phyloP scores from a whole-genome alignment of 1,140 invertebrate species.

The Drosophila sulfurigaster region DNA sequence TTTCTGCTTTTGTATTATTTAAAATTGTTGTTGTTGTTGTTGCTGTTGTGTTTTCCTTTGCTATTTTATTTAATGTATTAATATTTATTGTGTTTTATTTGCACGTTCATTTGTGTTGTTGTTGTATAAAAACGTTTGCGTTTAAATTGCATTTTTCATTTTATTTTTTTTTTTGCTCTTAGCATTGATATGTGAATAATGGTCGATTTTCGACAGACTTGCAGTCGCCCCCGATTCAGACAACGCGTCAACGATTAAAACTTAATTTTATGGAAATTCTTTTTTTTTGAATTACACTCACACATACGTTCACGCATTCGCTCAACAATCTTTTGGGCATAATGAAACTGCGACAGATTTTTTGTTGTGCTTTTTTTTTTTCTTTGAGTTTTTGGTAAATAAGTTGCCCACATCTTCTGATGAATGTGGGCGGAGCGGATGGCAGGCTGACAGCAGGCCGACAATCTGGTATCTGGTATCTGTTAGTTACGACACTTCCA shows the following conservation, averaged over 20 bases:
- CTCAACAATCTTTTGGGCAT: conserved; percentile 45
- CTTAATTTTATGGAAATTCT: conserved; percentile 45
- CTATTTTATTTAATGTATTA: conserved; percentile 59
- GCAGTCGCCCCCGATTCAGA: conserved; percentile 61
- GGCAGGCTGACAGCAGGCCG: conserved; percentile 32
- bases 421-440: conserved; percentile 63
- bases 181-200: conserved; percentile 35
- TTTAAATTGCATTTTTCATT: conserved; percentile 43
- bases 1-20: conserved; percentile 50
- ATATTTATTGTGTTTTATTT: conserved; percentile 36
- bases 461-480: conserved; percentile 52
- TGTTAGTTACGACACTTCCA: conserved; percentile 27
- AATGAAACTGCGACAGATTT: conserved; percentile 65
- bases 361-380: conserved; percentile 2
- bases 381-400: conserved; percentile 9
- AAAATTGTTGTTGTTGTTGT: conserved; percentile 31
- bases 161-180: conserved; percentile 3
- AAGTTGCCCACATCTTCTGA: conserved; percentile 39
- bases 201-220: conserved; percentile 56
- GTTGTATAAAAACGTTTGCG: conserved; percentile 33
- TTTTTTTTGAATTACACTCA: conserved; percentile 27
- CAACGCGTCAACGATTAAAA: conserved; percentile 27
- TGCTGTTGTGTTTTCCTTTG: conserved; percentile 23
- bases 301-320: not conserved
- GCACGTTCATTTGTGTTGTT: not conserved